These are phyloP conservation scores for Apodemia hepburni DNA, from an alignment of 2,888 invertebrate genomes.

Conservation along the genomic window DNA sequence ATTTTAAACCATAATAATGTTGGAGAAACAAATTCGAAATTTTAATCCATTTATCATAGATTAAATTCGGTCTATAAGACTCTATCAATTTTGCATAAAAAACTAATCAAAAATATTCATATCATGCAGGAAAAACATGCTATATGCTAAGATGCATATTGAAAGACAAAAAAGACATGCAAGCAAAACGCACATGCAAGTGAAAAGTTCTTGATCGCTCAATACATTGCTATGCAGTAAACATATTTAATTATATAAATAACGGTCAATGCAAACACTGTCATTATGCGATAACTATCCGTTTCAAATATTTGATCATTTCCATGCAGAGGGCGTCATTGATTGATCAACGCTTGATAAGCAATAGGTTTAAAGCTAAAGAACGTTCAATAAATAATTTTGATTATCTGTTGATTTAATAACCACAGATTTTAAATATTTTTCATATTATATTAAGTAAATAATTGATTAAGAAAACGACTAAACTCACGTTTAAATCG, in stretches of 20 bases:
- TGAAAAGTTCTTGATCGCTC: constrained; percentile 61
- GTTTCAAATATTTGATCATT: neutral
- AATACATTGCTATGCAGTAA: constrained; percentile 54
- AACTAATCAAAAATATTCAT: neutral
- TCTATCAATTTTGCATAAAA: neutral
- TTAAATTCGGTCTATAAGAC: too few relatives aligned
- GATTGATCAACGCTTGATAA: neutral
- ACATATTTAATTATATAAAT: constrained; percentile 26
- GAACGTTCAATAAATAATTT: too few relatives aligned
- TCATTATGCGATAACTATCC: constrained; percentile 11
- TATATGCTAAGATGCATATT: constrained; percentile 7
- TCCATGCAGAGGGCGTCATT: neutral
- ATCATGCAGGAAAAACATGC: constrained; percentile 12
- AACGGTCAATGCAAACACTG: constrained; percentile 24
- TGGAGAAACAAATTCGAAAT: too few relatives aligned
- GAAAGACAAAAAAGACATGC: constrained; percentile 37
- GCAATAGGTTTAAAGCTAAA: neutral
- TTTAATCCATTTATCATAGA: too few relatives aligned
- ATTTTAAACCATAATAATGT: too few relatives aligned
- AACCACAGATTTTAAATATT: too few relatives aligned
- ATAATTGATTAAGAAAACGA: too few relatives aligned
- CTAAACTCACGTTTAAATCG: too few relatives aligned
- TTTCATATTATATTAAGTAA: too few relatives aligned
- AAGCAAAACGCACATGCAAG: constrained; percentile 33
- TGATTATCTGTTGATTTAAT: too few relatives aligned